Conservation (phyloP, 2,113 vertebrate genomes). For the Pelobates fuscus region DNA sequence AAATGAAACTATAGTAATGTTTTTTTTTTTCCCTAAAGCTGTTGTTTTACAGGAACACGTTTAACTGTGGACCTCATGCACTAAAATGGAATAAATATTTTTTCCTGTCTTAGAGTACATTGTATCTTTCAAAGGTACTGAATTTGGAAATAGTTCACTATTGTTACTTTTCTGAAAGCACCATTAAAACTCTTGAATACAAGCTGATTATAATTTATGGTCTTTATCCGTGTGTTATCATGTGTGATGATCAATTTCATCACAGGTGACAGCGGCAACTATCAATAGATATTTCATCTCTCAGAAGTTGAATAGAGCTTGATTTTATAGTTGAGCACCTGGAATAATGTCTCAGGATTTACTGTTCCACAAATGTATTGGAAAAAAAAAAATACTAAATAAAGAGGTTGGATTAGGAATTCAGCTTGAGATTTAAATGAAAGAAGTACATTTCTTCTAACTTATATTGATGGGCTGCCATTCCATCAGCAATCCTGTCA, state of each 20-base stretch:
- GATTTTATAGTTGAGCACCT: conserved; percentile 48
- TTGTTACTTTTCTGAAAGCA: conserved; percentile 43
- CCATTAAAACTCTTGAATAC: conserved; percentile 49
- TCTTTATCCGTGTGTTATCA: conserved; percentile 42
- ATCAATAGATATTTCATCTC: conserved; percentile 46
- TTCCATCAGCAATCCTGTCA: background rate
- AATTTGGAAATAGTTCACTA: conserved; percentile 42
- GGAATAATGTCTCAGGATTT: conserved; percentile 44
- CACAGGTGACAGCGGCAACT: conserved; percentile 49
- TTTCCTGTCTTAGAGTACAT: conserved; percentile 21
- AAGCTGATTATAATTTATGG: conserved; percentile 50
- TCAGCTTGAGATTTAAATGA: conserved; percentile 29
- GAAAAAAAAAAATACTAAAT: conserved; percentile 27
- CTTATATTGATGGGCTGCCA: conserved; percentile 21
- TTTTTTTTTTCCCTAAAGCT: background rate
- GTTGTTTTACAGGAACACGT: background rate
- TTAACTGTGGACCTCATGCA: conserved; percentile 2
- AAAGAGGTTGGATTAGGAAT: conserved; percentile 18
- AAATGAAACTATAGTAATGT: background rate
- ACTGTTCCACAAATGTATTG: conserved; percentile 35
- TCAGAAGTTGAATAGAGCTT: conserved; percentile 47
- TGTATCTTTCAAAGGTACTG: conserved; percentile 36
- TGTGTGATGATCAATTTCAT: conserved; percentile 48
- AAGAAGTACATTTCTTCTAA: conserved; percentile 20
- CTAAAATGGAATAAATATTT: conserved; percentile 19